Conservation (phyloP, 2,888 invertebrate genomes). For the Pocota personata region DNA sequence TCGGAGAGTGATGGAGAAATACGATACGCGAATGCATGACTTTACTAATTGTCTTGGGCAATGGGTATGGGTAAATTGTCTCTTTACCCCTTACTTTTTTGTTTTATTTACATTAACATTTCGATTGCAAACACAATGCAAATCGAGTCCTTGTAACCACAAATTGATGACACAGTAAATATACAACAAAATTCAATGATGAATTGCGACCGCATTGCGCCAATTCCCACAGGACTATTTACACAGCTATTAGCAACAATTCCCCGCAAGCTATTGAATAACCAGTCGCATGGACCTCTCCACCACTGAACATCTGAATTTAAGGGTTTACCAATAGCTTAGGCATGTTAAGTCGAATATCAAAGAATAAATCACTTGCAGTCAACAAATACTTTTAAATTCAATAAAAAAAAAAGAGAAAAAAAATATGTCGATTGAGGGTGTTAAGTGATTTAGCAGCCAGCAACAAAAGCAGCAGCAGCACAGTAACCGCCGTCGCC, state of each 20-base stretch:
- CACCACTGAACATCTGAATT: conserved; percentile 41
- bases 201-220: conserved; percentile 21
- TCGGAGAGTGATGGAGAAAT: conserved; percentile 54
- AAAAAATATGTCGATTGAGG: conserved; percentile 70
- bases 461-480: conserved; percentile 46
- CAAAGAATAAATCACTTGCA: conserved; percentile 76
- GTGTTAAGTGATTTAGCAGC: conserved; percentile 76
- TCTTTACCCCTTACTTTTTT: conserved; percentile 21
- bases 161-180: conserved; percentile 54
- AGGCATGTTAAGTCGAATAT: conserved; percentile 75
- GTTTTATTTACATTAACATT: conserved; percentile 24
- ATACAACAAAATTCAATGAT: conserved; percentile 21
- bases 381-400: conserved; percentile 70
- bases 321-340: conserved; percentile 64
- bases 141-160: conserved; percentile 52
- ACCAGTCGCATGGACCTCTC: conserved; percentile 27
- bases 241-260: conserved; percentile 60
- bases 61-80: conserved; percentile 3
- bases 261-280: conserved; percentile 42
- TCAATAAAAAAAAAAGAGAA: conserved; percentile 54
- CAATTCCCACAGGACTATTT: conserved; percentile 61
- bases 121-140: conserved; percentile 49
- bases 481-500: conserved; percentile 28
- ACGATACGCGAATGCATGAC: conserved; percentile 56
- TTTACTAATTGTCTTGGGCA: conserved; percentile 62